Base-by-base conservation (phyloP, 1,140 invertebrate species). In the Drosophila pseudoananassae region DNA sequence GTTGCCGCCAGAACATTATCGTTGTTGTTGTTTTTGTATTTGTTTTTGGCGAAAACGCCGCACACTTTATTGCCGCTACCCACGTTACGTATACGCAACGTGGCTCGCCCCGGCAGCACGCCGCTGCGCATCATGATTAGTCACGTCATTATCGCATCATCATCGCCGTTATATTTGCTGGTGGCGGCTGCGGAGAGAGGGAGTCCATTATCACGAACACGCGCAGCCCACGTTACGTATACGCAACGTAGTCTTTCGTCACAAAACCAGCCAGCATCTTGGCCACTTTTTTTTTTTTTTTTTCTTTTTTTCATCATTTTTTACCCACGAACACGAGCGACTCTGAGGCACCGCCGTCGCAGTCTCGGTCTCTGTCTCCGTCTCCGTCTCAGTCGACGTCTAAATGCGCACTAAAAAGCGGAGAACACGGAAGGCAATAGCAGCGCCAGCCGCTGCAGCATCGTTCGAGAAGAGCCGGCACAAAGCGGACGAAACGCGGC, bases 401-500 rank as follows among this genome's bases (percentile, higher is more conserved):
- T 87, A 85, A 85, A 87, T 87, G 82, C 76, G 82, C 78, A 85
- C 82, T 85, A 87, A 85, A 83, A 85, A 76, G 58, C 63, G 27
- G 27, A 65, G 59, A 43, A 66, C 25, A 23, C 27, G 17, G 66
- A 17, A 63, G 36, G 40, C 40, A 56, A 57, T 9, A 64, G 27
- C 38, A 43, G 38, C 38, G 10, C 9, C 38, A 10, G 38, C 38
- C 10, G 33, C 9, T 36, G 33, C 38, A 43, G 40, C 40, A 43
- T 43, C 40, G 40, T 43, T 43, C n/a, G 57, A 27, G 40, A 33
- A 69, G 66, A 70, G 52, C 78, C 78, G 73, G 78, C 78, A 70
- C 66, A 70, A 70, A 70, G 65, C 66, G 66, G 63, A 66, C 63
- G 63, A 45, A 68, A 63, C 23, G 43, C 46, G 50, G 74, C 55